Conservation (phyloP, 2,797 vertebrate genomes). For the Ptychadena robeensis region DNA sequence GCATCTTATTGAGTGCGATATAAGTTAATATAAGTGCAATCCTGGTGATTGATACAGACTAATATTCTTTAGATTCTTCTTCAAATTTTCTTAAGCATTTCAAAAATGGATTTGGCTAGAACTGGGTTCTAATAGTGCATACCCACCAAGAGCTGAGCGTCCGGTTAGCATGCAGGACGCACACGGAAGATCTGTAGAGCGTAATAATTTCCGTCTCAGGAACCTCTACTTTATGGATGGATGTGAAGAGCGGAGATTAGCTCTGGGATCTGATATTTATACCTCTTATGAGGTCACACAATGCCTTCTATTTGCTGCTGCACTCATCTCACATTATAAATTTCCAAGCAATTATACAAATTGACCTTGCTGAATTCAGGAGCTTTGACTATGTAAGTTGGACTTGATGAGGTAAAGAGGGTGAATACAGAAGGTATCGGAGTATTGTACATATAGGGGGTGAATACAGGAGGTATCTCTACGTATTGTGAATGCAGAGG, state of each 20-base stretch:
- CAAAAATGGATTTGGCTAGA: no score
- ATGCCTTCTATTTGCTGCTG: conserved; percentile 28
- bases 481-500: no score
- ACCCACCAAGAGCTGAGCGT: background rate
- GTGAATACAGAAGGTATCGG: background rate
- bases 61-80: no score
- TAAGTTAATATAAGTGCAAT: no score
- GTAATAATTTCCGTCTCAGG: conserved; percentile 9
- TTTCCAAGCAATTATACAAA: conserved; percentile 53
- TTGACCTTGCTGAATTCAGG: conserved; percentile 44
- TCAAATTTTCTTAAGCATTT: no score
- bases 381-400: background rate
- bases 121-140: no score
- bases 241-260: conserved; percentile 33
- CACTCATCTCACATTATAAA: conserved; percentile 25
- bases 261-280: conserved; percentile 51
- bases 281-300: conserved; percentile 38
- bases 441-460: no score
- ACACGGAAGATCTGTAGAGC: background rate
- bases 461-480: no score
- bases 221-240: conserved; percentile 26
- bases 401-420: background rate
- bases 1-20: no score
- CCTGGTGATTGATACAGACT: no score
- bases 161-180: conserved; percentile 7